A percentile compares a stretch with the other conserved stretches of the same genome.
These are phyloP conservation scores for Neolamprologus modestus DNA, from an alignment of 2,113 vertebrate genomes.

Conservation along the genomic window DNA sequence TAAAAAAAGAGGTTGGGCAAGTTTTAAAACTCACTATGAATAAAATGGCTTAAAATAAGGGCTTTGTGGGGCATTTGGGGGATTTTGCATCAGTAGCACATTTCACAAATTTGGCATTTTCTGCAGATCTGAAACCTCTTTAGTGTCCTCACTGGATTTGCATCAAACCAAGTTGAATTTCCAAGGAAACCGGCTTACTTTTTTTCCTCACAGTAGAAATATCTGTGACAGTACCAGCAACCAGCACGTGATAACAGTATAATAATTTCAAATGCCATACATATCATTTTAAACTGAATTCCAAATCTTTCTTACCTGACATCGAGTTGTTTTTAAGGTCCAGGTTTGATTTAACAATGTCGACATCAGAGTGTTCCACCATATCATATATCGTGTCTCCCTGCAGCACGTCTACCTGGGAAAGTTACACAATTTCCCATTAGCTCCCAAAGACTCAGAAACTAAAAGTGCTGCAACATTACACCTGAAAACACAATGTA, in stretches of 20 bases:
- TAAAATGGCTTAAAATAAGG: neutral
- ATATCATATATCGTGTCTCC: conserved; percentile 40
- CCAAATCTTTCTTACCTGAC: conserved; percentile 38
- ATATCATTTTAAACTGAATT: neutral
- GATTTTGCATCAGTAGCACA: neutral
- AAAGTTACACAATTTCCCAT: neutral
- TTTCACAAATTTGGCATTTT: neutral
- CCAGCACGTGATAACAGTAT: neutral
- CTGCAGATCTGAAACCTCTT: neutral
- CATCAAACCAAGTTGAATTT: neutral
- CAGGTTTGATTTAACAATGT: conserved; percentile 39
- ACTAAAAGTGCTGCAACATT: neutral
- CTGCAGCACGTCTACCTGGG: too few relatives aligned
- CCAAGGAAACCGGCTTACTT: neutral
- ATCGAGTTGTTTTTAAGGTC: neutral
- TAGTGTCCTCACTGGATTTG: neutral
- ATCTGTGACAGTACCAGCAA: neutral
- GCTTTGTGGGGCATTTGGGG: neutral
- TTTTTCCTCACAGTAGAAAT: neutral
- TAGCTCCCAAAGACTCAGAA: neutral
- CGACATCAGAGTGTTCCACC: conserved; percentile 30
- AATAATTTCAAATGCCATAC: neutral
- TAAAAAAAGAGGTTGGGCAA: neutral
- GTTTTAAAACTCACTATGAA: neutral
- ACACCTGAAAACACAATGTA: neutral